Base-by-base conservation (phyloP, 1,140 invertebrate species). In the Subanguina moxae region DNA sequence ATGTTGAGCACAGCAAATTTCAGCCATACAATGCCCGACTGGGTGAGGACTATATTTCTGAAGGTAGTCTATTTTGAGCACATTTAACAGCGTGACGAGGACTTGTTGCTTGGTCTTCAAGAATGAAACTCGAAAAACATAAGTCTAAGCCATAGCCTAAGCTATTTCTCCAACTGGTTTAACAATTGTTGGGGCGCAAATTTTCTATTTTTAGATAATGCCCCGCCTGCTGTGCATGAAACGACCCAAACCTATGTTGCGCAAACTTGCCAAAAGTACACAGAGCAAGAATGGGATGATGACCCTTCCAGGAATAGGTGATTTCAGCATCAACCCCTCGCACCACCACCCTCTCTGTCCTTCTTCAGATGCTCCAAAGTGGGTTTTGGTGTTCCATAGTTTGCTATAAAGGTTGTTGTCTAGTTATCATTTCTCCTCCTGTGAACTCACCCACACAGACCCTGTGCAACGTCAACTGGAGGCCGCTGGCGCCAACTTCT, bases 41-140 rank as follows among this genome's bases (percentile, higher is more conserved):
- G 92, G 89, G 94, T 96, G 73, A 87, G 92, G 32, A 89, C 89
- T 62, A 89, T 94, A 42, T 97, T 97, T 84, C 87, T 97, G n/a
- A 91, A 93, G 66, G 78, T 82, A 56, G 27, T 3, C 0, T 38
- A 5, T 38, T 38, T 5, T 38, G 32, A 3, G 3, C 32, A 38
- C 3, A 5, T 38, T 3, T 38, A 38, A 38, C 3, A 38, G 32
- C 3, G 32, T 3, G 11, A 38, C 3, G 32, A 5, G 32, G 11
- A n/a, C n/a, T n/a, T n/a, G n/a, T n/a, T n/a, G n/a, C n/a, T n/a
- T n/a, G n/a, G n/a, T n/a, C n/a, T n/a, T n/a, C n/a, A n/a, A n/a
- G n/a, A n/a, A n/a, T n/a, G n/a, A n/a, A n/a, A n/a, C n/a, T n/a
- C n/a, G n/a, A n/a, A n/a, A n/a, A n/a, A n/a, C n/a, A n/a, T n/a